Percentiles rank a stretch among this genome's conserved stretches.
Conservation (phyloP, 2,888 invertebrate species). For the Polydrusus tereticollis region DNA sequence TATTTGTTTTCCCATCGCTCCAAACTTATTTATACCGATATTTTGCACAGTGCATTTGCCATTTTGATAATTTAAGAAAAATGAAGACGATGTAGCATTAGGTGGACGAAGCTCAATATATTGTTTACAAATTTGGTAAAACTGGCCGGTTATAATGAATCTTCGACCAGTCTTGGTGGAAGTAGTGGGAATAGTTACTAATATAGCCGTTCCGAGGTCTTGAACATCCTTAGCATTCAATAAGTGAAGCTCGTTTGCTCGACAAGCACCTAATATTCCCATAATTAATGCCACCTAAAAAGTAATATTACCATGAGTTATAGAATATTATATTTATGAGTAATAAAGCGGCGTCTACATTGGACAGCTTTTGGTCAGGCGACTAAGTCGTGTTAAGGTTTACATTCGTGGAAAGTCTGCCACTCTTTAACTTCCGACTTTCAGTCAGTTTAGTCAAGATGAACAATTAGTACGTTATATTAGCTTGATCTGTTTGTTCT, state of each 20-base stretch:
- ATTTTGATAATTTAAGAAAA: slow-evolving; percentile 25
- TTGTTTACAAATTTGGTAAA: slow-evolving; percentile 17
- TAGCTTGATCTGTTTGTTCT: no score
- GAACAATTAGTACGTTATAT: no score
- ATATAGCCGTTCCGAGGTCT: slow-evolving; percentile 15
- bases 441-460: no score
- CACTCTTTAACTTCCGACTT: no score
- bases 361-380: no score
- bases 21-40: slow-evolving; percentile 36
- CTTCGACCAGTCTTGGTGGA: neutral
- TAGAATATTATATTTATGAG: no score
- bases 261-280: slow-evolving; percentile 31
- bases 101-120: slow-evolving; percentile 12
- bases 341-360: no score
- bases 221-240: slow-evolving; percentile 19
- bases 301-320: neutral
- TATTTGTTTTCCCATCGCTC: slow-evolving; percentile 28
- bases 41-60: slow-evolving; percentile 28
- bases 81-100: neutral
- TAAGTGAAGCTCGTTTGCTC: slow-evolving; percentile 9
- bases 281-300: slow-evolving; percentile 30
- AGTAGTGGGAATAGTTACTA: slow-evolving; percentile 13
- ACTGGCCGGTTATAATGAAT: slow-evolving; percentile 38
- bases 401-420: no score
- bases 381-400: no score